Conservation (phyloP, 2,888 invertebrate species). For the Nipponacmea schrenckii region DNA sequence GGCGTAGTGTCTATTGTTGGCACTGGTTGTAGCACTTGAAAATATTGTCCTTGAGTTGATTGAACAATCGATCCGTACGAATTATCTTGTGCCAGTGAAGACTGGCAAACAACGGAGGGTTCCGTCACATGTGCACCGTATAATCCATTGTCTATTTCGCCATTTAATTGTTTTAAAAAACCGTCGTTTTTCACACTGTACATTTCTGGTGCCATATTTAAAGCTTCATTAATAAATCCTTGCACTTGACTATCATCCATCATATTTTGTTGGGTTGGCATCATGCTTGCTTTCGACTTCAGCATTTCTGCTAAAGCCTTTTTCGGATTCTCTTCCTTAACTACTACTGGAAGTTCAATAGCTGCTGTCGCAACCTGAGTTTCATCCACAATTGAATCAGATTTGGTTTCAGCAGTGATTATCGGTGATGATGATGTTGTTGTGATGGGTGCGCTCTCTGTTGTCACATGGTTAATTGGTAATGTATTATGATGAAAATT, state of each 20-base stretch:
- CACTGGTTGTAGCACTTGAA: conserved; percentile 34
- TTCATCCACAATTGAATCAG: no score
- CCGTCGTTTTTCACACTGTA: background rate
- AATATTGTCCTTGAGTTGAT: conserved; percentile 91
- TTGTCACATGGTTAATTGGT: no score
- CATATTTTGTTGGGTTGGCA: background rate
- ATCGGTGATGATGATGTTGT: no score
- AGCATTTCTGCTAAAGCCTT: conserved; percentile 3
- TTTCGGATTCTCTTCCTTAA: background rate
- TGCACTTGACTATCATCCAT: background rate
- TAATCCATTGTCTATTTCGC: background rate
- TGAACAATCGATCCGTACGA: conserved; percentile 74
- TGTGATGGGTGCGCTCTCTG: no score
- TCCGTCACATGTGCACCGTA: background rate
- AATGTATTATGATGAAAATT: no score
- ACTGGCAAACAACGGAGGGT: background rate
- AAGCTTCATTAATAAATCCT: background rate
- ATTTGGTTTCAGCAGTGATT: no score
- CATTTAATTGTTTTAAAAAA: background rate
- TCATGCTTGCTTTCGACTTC: background rate
- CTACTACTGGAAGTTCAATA: background rate
- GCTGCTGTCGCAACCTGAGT: no score
- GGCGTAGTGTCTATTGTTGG: conserved; percentile 22
- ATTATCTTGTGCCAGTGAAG: background rate
- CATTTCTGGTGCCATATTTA: background rate